A percentile compares a stretch with the other conserved stretches of the same genome.
phyloP scores from a whole-genome alignment of 1,140 invertebrate species.

The Tetragnatha versicolor region DNA sequence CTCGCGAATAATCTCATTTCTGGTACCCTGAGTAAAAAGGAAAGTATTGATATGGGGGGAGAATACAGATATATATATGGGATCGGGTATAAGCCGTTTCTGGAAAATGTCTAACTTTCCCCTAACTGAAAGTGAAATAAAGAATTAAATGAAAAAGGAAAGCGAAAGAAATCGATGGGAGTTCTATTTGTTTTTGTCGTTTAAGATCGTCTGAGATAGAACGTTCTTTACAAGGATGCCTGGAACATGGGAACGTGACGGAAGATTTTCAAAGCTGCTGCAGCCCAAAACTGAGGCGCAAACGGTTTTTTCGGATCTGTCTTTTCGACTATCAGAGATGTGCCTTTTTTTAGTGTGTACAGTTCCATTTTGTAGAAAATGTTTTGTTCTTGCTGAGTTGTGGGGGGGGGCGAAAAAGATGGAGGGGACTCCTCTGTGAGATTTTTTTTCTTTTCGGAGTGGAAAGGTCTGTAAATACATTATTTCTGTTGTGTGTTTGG shows the following conservation, averaged over 20 bases:
- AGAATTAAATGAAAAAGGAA: slow-evolving; percentile 39
- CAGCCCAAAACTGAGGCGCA: slow-evolving; percentile 23
- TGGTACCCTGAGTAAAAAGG: background rate
- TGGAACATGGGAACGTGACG: slow-evolving; percentile 22
- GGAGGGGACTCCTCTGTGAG: no score
- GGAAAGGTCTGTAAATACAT: no score
- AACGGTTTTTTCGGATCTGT: background rate
- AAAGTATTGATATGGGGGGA: slow-evolving; percentile 10
- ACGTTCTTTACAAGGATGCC: slow-evolving; percentile 10
- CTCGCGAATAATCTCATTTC: slow-evolving; percentile 34
- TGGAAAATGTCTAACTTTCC: slow-evolving; percentile 31
- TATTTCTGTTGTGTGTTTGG: no score
- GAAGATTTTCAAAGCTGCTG: slow-evolving; percentile 4
- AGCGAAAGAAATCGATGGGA: background rate
- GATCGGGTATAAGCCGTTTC: slow-evolving; percentile 10
- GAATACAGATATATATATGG: slow-evolving; percentile 10
- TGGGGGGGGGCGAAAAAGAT: no score
- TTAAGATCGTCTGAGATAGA: slow-evolving; percentile 16
- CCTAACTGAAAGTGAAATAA: slow-evolving; percentile 18
- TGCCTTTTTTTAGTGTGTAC: background rate
- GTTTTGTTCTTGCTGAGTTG: no score
- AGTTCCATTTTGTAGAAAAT: no score
- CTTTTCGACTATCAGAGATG: no score
- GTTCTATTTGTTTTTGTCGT: slow-evolving; percentile 27
- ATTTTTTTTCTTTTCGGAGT: no score